Evolutionary conservation across 2,797 vertebrate genomes (phyloP).

Genomic region (Echiichthys vipera): DNA sequence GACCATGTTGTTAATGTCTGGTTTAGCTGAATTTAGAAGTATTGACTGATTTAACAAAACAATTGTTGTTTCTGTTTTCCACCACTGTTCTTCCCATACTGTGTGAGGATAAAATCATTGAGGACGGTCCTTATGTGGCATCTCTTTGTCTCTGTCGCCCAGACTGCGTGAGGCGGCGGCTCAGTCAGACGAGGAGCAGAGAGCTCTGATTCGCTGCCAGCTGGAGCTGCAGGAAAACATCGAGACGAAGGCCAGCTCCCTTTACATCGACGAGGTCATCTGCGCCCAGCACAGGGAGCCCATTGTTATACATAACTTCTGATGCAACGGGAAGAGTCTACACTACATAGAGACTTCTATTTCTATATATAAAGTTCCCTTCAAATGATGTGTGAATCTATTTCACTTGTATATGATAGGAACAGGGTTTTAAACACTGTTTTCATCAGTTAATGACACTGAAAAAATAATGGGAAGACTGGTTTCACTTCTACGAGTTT

Average conservation of each 20-base stretch:
- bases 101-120: not conserved
- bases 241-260: constrained; percentile 85
- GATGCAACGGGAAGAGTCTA: constrained; percentile 40
- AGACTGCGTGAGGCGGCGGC: constrained; percentile 84
- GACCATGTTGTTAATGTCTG: not conserved
- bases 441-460: not conserved
- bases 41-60: not conserved
- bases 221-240: constrained; percentile 91
- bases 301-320: constrained; percentile 83
- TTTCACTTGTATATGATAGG: not conserved
- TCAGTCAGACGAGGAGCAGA: constrained; percentile 85
- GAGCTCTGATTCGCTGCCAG: constrained; percentile 83
- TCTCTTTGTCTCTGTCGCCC: constrained; percentile 25
- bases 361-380: not conserved
- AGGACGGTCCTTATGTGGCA: not conserved
- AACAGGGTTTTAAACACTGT: not conserved
- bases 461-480: not conserved
- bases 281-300: constrained; percentile 88
- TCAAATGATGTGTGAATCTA: not conserved
- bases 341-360: not conserved
- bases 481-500: not conserved
- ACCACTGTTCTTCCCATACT: not conserved
- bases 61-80: not conserved
- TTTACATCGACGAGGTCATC: constrained; percentile 93
- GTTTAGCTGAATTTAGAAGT: not conserved